Evolutionary conservation across 2,888 invertebrate genomes (phyloP).

Genomic region (Pantelozetes paolii): DNA sequence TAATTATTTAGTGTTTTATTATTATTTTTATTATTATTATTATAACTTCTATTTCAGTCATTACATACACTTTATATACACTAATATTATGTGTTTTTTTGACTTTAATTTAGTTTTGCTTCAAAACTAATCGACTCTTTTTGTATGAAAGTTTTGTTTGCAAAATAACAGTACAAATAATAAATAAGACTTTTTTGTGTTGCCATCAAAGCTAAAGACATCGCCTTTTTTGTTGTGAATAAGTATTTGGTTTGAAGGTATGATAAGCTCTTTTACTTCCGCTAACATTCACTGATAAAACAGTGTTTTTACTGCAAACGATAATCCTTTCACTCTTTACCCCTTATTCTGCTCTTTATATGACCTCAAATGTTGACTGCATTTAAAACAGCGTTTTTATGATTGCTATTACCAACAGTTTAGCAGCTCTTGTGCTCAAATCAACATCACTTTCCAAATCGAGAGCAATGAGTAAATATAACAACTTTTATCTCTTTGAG

Average conservation of each 20-base stretch:
- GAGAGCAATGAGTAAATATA: not conserved
- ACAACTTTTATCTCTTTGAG: not conserved
- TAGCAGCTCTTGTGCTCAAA: constrained; percentile 18
- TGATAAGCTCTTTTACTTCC: constrained; percentile 35
- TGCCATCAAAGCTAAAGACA: not conserved
- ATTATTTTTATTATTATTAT: constrained; percentile 9
- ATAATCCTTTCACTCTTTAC: not conserved
- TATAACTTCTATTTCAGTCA: not conserved
- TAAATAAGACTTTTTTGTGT: not conserved
- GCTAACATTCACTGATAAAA: constrained; percentile 33
- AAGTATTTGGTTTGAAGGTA: constrained; percentile 26
- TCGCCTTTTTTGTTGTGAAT: constrained; percentile 9
- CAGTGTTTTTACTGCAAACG: not conserved
- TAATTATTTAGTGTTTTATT: constrained; percentile 21
- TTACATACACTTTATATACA: not conserved
- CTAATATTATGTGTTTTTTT: not conserved
- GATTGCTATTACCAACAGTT: constrained; percentile 27
- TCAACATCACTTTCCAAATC: constrained; percentile 16
- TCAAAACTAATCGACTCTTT: constrained; percentile 18
- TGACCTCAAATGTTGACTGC: constrained; percentile 26
- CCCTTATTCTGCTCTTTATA: constrained; percentile 6
- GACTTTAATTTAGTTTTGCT: constrained; percentile 11
- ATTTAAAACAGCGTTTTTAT: constrained; percentile 23
- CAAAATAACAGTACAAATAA: constrained; percentile 15
- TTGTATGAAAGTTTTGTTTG: constrained; percentile 19